A percentile compares a stretch with the other conserved stretches of the same genome.
Evolutionary conservation across 2,797 vertebrate species (phyloP).

Genomic region (Parambassis ranga): DNA sequence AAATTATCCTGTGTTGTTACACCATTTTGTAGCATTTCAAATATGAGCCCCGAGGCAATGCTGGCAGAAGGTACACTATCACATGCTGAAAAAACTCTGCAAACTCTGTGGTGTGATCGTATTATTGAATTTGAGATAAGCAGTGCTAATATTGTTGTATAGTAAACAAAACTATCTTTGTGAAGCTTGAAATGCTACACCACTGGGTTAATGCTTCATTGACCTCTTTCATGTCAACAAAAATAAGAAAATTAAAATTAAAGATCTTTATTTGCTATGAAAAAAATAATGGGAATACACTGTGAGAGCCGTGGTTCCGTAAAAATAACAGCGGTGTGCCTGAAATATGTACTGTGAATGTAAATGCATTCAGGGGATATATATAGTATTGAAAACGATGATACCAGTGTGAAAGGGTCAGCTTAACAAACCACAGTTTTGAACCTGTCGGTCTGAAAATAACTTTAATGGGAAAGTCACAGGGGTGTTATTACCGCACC

Average conservation of each 20-base stretch:
- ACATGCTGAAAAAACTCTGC: constrained; percentile 34
- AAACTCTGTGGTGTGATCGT: constrained; percentile 19
- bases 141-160: constrained; percentile 22
- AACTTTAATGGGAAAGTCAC: too few species aligned
- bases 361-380: too few species aligned
- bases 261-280: neutral
- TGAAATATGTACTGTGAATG: neutral
- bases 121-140: constrained; percentile 28
- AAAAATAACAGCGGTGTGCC: neutral
- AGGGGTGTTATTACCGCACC: too few species aligned
- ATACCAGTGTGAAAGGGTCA: too few species aligned
- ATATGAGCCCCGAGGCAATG: constrained; percentile 68
- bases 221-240: neutral
- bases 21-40: constrained; percentile 73
- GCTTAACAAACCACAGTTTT: too few species aligned
- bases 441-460: too few species aligned
- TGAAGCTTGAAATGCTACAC: neutral
- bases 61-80: constrained; percentile 61
- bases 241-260: constrained; percentile 6
- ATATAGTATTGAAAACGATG: too few species aligned
- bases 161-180: neutral
- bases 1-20: constrained; percentile 75
- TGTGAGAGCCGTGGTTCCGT: neutral
- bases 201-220: neutral
- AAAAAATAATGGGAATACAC: too few species aligned